Conservation (phyloP, 2,113 vertebrate species). For the Notechis scutatus region DNA sequence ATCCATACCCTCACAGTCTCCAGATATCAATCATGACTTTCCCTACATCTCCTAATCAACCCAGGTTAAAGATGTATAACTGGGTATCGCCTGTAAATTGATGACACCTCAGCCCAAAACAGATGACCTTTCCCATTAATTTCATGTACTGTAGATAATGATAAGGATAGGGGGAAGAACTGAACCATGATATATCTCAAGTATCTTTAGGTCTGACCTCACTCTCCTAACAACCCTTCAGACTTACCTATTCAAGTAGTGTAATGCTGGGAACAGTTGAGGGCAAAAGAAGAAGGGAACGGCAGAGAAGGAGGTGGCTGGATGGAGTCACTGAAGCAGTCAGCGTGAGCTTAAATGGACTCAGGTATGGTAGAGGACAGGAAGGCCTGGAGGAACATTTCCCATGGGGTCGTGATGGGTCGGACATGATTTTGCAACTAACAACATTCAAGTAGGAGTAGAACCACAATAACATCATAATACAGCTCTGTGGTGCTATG, state of each 20-base stretch:
- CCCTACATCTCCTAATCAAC: not conserved
- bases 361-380: too few species aligned
- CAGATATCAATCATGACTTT: not conserved
- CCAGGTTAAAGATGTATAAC: not conserved
- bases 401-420: too few species aligned
- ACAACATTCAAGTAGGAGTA: not conserved
- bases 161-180: not conserved
- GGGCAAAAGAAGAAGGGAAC: too few species aligned
- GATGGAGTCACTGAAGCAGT: too few species aligned
- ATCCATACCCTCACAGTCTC: not conserved
- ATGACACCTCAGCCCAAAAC: not conserved
- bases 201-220: not conserved
- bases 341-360: too few species aligned
- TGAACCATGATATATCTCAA: not conserved
- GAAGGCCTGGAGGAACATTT: too few species aligned
- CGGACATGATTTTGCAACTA: too few species aligned
- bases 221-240: not conserved
- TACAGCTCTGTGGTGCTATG: not conserved
- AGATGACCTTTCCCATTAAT: not conserved
- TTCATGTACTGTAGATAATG: not conserved
- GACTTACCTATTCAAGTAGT: not conserved
- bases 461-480: not conserved
- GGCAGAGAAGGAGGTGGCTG: too few species aligned
- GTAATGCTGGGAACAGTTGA: too few species aligned
- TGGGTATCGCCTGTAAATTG: not conserved